Base-by-base conservation (phyloP, 2,888 invertebrate species). In the Epirrhoe alternata region DNA sequence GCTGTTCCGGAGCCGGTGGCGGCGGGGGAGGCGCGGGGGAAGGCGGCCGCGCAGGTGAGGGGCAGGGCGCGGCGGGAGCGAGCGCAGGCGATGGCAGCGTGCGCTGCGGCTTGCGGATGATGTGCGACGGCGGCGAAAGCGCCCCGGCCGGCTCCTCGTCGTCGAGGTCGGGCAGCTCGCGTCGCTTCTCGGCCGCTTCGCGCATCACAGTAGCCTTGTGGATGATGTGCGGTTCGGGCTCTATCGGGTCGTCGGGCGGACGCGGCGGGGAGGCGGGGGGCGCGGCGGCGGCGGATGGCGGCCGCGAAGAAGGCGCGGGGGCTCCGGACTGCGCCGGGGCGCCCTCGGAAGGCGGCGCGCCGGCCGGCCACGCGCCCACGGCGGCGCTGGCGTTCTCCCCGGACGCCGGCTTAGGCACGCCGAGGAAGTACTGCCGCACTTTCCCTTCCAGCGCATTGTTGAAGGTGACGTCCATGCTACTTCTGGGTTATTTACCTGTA, bases 371-470 rank as follows among this genome's bases (percentile, higher is more conserved):
- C 74, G 84, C 81, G 38, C 38, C 38, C 12, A 42, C 38, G 17
- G 85, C 77, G 74, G 47, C 87, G 42, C 59, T 88, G 80, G 85
- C 77, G 76, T 87, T 80, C 76, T 89, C 85, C 60, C 86, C 83
- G 77, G 88, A 89, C 73, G 87, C 89, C 81, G 92, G 92, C 82
- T 94, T 94, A 74, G 97, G 96, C 86, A 97, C 93, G 86, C 96
- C 96, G 94, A 96, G 96, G 90, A 96, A 97, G 93, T 96, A 97
- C 94, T 96, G 96, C 87, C 97, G 96, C 87, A 96, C 68, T 64
- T 64, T 96, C 91, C 96, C 96, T 95, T 96, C 96, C 95, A 97
- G 94, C 92, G 96, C 96, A 95, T 96, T 96, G 92, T 95, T 96
- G 93, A 91, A 87, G 92, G 95, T 94, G 90, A 95, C 95, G 94